Base-by-base conservation (phyloP, 2,797 vertebrate species). In the Falco peregrinus region DNA sequence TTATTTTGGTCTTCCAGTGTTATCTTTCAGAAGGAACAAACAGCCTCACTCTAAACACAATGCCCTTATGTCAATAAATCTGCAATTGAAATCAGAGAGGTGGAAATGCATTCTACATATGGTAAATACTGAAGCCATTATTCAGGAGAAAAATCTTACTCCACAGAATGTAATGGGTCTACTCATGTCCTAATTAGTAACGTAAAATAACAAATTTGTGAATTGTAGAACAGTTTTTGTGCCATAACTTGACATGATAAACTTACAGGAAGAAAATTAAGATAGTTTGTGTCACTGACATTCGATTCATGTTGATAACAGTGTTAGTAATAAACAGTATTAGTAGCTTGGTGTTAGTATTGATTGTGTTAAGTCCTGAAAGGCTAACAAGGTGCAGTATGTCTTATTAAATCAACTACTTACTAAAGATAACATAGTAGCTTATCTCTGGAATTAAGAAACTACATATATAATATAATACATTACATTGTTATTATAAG, bases 101-200 rank as follows among this genome's bases (percentile, higher is more conserved):
- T 90, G 84, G 88, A 94, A 95, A 95, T 93, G 74, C 37, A 92
- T 93, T 96, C 74, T 80, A 74, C 93, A 89, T 63, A 77, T 53
- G 63, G 84, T 48, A 92, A 85, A 96, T 35, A 75, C 28, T 61
- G 71, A 56, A 68, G 51, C 15, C 78, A 56, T 63, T 86, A 86
- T 22, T 69, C 53, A 65, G 57, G 41, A 80, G 31, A 57, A 80
- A 90, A 71, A 54, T 17, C 14, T 54, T 74, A 68, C 45, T 77
- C 20, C 21, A 28, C 2, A 4, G 39, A 79, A 78, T 15, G 17
- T 37, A 76, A 67, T 37, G 21, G 19, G 10, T 76, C 51, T 84
- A 24, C 56, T 80, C 45, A 29, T 43, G 25, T 31, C 24, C 33
- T 61, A 81, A 88, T 24, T 37, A 83, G 54, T 5, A 75, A 81